These are phyloP conservation scores for Gallinago stenura DNA, from an alignment of 2,797 vertebrate species.

Conservation along the genomic window DNA sequence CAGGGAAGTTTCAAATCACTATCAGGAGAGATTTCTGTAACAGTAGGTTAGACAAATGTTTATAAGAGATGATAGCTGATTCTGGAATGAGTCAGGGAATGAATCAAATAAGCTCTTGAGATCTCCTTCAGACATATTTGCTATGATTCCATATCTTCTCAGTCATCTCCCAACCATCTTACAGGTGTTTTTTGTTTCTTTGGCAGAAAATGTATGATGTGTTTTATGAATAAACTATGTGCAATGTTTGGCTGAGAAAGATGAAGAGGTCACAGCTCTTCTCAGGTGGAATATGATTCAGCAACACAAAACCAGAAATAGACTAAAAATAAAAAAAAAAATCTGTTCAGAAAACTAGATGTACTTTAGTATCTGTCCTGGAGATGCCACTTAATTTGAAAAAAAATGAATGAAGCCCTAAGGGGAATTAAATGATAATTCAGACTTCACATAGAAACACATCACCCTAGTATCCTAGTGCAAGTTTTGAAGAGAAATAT, in stretches of 20 bases:
- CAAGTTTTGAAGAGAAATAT: background rate
- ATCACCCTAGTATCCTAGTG: background rate
- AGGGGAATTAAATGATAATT: background rate
- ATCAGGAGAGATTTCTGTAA: background rate
- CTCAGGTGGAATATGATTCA: background rate
- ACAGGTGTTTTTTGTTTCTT: background rate
- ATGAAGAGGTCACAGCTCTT: background rate
- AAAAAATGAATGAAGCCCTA: background rate
- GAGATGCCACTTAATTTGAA: background rate
- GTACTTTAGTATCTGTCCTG: background rate
- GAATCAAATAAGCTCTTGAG: background rate
- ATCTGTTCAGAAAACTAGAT: background rate
- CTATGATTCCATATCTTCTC: background rate
- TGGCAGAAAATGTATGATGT: background rate
- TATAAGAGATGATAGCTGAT: background rate
- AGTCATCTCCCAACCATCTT: background rate
- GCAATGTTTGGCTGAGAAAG: background rate
- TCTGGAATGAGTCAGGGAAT: background rate
- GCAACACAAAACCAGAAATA: background rate
- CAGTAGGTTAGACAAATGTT: background rate
- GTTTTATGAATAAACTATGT: conserved; percentile 1
- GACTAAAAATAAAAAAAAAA: background rate
- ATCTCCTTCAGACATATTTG: background rate
- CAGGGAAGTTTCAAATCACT: background rate
- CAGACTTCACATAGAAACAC: background rate